Evolutionary conservation across 2,888 invertebrate species (phyloP).

Genomic region (Macrosiphum euphorbiae): DNA sequence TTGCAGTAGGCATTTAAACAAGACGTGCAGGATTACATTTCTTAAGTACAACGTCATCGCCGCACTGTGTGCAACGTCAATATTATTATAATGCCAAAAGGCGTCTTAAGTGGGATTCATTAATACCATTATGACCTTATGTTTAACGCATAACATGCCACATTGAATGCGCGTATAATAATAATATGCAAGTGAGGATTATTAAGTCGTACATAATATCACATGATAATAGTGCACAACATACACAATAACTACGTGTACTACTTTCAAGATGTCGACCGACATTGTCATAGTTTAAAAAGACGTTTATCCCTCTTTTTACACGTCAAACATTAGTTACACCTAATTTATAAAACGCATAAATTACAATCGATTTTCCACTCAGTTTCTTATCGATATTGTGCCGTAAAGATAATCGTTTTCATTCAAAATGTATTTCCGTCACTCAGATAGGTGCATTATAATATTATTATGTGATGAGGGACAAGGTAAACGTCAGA

Average conservation of each 20-base stretch:
- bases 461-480: not conserved
- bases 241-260: not conserved
- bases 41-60: not conserved
- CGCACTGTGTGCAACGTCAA: not conserved
- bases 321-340: not conserved
- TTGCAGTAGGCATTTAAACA: not conserved
- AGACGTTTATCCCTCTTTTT: not conserved
- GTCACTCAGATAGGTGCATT: not conserved
- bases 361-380: not conserved
- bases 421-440: not conserved
- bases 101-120: not conserved
- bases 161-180: not conserved
- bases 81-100: not conserved
- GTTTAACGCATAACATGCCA: not conserved
- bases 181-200: not conserved
- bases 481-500: not conserved
- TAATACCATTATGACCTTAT: not conserved
- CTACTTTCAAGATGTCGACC: not conserved
- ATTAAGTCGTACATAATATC: not conserved
- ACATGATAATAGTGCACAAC: not conserved
- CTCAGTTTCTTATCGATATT: not conserved
- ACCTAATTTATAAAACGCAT: not conserved
- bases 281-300: not conserved
- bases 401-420: not conserved
- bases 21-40: not conserved